phyloP scores from a whole-genome alignment of 1,140 invertebrate species.

The Lepeophtheirus salmonis region DNA sequence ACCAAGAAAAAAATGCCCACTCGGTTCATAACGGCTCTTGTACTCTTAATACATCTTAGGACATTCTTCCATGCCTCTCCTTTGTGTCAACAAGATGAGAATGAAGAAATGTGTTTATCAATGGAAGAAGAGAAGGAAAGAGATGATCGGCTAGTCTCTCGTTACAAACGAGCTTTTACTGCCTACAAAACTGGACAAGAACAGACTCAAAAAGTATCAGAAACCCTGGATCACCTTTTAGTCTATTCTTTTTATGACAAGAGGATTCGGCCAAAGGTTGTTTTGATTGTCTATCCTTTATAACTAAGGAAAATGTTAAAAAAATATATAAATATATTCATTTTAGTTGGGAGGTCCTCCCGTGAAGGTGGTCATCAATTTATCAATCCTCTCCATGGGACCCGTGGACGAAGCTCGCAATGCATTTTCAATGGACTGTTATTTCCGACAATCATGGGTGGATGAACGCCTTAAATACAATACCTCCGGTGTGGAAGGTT shows the following conservation, averaged over 20 bases:
- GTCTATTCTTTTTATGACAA: neutral
- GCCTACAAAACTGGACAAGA: neutral
- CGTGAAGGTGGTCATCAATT: constrained; percentile 5
- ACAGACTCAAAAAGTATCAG: neutral
- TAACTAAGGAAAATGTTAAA: no score
- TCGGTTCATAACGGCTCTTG: no score
- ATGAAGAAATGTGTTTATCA: no score
- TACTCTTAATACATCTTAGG: no score
- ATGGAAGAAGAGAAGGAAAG: no score
- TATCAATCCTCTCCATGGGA: constrained; percentile 16
- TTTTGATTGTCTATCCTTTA: no score
- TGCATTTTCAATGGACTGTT: constrained; percentile 39
- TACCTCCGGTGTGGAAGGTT: constrained; percentile 26
- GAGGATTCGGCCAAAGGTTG: neutral
- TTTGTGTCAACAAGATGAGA: no score
- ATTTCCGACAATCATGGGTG: constrained; percentile 40
- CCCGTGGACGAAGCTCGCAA: constrained; percentile 23
- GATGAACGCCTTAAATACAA: constrained; percentile 33
- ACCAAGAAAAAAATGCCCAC: no score
- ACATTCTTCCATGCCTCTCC: no score
- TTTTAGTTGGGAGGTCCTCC: constrained; percentile 13
- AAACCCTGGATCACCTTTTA: neutral
- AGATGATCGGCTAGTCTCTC: no score
- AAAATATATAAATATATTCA: no score
- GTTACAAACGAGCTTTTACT: neutral